Evolutionary conservation across 2,113 vertebrate species (phyloP), one percentile per base, ranked within the genome.

Genomic region (Pterocles orientalis): DNA sequence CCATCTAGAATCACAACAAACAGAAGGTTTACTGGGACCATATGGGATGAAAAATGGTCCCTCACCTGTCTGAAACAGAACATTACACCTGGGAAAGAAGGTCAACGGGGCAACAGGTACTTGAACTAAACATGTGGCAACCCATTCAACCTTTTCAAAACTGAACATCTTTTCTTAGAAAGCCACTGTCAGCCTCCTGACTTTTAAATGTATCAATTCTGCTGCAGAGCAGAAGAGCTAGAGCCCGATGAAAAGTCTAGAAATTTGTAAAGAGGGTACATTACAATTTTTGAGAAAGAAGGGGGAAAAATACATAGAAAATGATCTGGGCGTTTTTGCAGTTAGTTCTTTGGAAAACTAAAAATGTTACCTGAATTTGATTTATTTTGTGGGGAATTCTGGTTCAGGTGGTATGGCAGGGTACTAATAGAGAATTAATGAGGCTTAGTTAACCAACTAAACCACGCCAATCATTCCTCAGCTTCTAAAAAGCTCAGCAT

Each of bases 261-360:
- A 77, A 41, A 77, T 88, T 61, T 62, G 14, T n/a, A 50, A 82
- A 89, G 18, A 28, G 5, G 1, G 23, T 36, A 29, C 7, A 73
- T 73, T 72, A 18, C 4, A 18, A 18, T 13, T 90, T 88, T 72
- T 69, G 6, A 50, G 7, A 60, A 57, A 68, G 53, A 12, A 3
- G 21, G 4, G 4, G 3, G 1, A 0, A 6, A 10, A 25, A 26
- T 8, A 1, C 8, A 43, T 12, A 60, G 14, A 75, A 89, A 58
- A 47, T 34, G 76, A 34, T 16, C 6, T 56, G 9, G 23, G 1
- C 0, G 23, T 21, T 53, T 64, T 78, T 70, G 7, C 4, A 60
- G 12, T 18, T 68, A 31, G 14, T 7, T 77, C 6, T 77, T 66
- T 54, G 28, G 36, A 68, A 82, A 86, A 66, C 5, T 18, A 41